A percentile compares a stretch with the other conserved stretches of the same genome.
phyloP scores from a whole-genome alignment of 1,140 invertebrate genomes.

The Helicoverpa zea region DNA sequence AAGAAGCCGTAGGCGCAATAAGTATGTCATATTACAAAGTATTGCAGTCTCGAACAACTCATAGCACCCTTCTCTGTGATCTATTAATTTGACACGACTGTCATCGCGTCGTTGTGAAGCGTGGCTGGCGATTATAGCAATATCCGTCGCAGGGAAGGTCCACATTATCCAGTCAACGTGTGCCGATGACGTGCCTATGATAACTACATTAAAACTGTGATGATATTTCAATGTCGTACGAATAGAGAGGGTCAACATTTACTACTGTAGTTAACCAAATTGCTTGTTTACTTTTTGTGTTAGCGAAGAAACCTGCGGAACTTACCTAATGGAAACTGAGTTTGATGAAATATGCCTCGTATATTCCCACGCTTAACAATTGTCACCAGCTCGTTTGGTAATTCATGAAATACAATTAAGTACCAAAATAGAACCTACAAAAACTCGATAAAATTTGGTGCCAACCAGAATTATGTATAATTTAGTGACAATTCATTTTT shows the following conservation, averaged over 20 bases:
- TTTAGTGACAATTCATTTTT: background rate
- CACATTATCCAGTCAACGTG: background rate
- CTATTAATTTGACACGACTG: background rate
- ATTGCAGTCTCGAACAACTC: no score
- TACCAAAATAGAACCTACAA: background rate
- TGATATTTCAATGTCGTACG: slow-evolving; percentile 22
- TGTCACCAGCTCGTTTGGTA: background rate
- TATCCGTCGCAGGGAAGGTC: background rate
- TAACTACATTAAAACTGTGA: background rate
- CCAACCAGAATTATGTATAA: no score
- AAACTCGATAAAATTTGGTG: no score
- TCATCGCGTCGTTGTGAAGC: background rate
- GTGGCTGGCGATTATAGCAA: background rate
- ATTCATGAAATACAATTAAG: background rate
- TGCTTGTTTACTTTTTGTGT: background rate
- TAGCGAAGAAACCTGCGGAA: no score
- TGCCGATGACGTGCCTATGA: no score
- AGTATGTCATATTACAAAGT: no score
- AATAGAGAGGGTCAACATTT: background rate
- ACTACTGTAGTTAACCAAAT: background rate
- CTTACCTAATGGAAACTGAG: background rate
- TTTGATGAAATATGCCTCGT: background rate
- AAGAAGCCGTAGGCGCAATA: no score
- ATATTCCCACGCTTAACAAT: background rate
- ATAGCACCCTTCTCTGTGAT: background rate